Conservation (phyloP, 35 echinoderm and acorn worm genomes). For the Ophioderma brevispina region DNA sequence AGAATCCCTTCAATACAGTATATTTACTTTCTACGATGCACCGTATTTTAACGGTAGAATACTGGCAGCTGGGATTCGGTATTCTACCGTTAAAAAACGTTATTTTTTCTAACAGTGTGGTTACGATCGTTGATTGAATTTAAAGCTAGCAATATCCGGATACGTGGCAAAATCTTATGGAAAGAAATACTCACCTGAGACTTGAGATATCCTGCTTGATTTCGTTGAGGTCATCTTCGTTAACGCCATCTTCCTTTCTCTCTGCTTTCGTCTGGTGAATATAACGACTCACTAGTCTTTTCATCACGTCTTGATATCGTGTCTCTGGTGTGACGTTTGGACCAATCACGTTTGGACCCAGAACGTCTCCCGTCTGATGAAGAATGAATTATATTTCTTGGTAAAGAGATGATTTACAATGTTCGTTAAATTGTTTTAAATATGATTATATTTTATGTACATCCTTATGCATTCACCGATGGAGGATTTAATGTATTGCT, state of each 20-base stretch:
- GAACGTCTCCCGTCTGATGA: neutral
- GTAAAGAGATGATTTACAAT: neutral
- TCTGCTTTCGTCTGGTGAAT: conserved; percentile 89
- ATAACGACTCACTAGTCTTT: conserved; percentile 90
- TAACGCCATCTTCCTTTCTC: conserved; percentile 92
- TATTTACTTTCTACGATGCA: too few relatives aligned
- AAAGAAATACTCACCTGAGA: conserved; percentile 58
- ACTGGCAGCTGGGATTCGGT: too few relatives aligned
- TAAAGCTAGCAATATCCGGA: too few relatives aligned
- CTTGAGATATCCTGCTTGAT: conserved; percentile 99
- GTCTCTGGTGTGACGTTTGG: conserved; percentile 64
- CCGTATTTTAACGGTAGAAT: too few relatives aligned
- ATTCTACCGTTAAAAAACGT: too few relatives aligned
- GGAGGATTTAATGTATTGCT: neutral
- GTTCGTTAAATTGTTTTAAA: neutral
- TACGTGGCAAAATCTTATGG: neutral
- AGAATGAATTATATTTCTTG: too few relatives aligned
- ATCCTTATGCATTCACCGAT: neutral
- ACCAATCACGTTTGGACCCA: neutral
- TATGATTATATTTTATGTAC: neutral
- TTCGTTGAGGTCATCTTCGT: conserved; percentile 98
- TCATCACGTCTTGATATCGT: conserved; percentile 97
- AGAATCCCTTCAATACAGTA: too few relatives aligned
- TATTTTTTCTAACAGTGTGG: too few relatives aligned
- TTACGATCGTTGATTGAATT: too few relatives aligned